phyloP scores from a whole-genome alignment of 2,113 vertebrate genomes.

The Tragulus kanchil region DNA sequence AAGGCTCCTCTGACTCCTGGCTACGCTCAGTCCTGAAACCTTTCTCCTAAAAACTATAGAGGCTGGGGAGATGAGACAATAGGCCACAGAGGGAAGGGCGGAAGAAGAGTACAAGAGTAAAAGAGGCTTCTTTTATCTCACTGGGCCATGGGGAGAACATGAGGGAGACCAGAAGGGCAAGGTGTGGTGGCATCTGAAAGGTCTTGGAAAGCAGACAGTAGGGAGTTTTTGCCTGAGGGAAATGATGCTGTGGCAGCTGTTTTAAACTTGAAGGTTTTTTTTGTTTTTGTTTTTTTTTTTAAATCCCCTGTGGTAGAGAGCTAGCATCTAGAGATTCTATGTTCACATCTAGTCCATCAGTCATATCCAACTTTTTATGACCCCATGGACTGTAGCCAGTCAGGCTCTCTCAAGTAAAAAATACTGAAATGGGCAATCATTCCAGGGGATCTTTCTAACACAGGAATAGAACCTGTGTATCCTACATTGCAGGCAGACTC shows the following conservation, averaged over 20 bases:
- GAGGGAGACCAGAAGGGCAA: background rate
- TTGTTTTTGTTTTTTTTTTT: background rate
- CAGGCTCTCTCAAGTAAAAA: background rate
- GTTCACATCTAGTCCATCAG: background rate
- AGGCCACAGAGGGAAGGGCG: background rate
- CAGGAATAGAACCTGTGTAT: background rate
- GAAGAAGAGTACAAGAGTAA: background rate
- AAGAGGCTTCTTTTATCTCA: background rate
- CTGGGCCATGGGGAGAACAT: background rate
- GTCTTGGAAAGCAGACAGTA: background rate
- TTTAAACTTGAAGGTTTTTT: background rate
- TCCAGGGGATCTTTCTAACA: background rate
- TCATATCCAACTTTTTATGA: rapidly evolving
- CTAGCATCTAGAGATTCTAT: background rate
- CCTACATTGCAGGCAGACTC: background rate
- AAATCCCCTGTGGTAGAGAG: background rate
- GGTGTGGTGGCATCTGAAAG: background rate
- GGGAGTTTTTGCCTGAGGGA: background rate
- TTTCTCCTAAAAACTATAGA: conserved; percentile 32
- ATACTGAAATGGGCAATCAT: background rate
- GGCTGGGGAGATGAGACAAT: background rate
- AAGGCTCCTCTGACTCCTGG: conserved; percentile 28
- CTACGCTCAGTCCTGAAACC: conserved; percentile 34
- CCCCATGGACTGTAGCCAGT: background rate
- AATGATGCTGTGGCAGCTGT: background rate